Evolutionary conservation across 2,888 invertebrate species (phyloP).

Genomic region (Hemicrepidius hirtus): DNA sequence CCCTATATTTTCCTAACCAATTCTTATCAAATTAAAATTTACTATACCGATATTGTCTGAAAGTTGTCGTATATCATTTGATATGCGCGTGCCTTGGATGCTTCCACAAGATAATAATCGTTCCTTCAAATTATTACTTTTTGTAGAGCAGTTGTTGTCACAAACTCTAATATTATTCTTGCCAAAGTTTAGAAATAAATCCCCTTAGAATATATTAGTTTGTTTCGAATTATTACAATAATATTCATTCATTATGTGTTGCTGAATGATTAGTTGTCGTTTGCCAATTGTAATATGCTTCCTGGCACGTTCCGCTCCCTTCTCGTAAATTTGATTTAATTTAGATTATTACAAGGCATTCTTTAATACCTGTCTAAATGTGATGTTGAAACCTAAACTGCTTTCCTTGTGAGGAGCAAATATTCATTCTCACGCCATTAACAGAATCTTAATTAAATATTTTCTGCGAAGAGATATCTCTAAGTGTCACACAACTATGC

Average conservation of each 20-base stretch:
- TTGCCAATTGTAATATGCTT: neutral
- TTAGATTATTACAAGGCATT: constrained; percentile 47
- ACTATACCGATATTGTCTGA: constrained; percentile 62
- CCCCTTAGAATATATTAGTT: too few relatives aligned
- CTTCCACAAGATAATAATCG: constrained; percentile 19
- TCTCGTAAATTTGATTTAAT: constrained; percentile 48
- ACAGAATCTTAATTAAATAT: constrained; percentile 72
- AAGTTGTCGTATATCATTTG: constrained; percentile 58
- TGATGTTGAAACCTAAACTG: constrained; percentile 62
- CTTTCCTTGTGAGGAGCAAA: constrained; percentile 64
- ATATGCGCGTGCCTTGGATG: constrained; percentile 56
- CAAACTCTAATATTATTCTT: neutral
- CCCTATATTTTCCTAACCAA: constrained; percentile 63
- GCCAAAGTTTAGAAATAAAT: too few relatives aligned
- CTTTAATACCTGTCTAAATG: constrained; percentile 55
- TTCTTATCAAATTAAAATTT: constrained; percentile 69
- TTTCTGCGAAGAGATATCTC: constrained; percentile 72
- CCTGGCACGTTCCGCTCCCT: constrained; percentile 6
- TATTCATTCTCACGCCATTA: constrained; percentile 68
- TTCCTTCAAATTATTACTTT: constrained; percentile 4
- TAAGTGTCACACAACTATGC: constrained; percentile 73
- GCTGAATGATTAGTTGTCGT: neutral
- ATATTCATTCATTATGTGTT: constrained; percentile 4
- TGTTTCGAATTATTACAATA: neutral
- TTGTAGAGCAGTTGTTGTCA: neutral